Base-by-base conservation (phyloP, 2,888 invertebrate species). In the Rotaria sp. region DNA sequence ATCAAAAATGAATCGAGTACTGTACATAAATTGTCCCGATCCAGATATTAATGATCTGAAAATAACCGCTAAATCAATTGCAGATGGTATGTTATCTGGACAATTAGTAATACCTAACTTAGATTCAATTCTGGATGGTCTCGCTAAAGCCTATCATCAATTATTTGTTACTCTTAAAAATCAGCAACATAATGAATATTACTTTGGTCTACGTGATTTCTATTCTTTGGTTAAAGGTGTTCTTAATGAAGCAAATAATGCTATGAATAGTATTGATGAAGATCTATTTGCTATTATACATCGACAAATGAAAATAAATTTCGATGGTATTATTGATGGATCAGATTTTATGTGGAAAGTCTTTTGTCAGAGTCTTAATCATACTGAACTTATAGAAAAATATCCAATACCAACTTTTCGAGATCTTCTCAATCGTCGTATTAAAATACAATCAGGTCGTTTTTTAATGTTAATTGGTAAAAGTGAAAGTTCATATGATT, bases 1-100 rank as follows among this genome's bases (percentile, higher is more conserved):
- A 35, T 90, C 90, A 67, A 90, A 90, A 88, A 90, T 90, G 90
- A 90, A 90, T 88, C 87, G 90, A 87, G 90, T 35, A 11, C 26
- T 45, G 8, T 80, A 80, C n/a, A 13, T 80, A 26, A 26, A 10
- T 38, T 80, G 80, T 45, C 80, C 80, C 15, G 80, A 80, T n/a
- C 80, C 80, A 11, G 45, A 45, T 4, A 45, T 80, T 26, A 4
- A 7, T 5, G 80, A 80, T 45, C n/a, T 67, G 30, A 67, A n/a
- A 67, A 67, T 67, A 15, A 67, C 67, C 30, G 59, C 59, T n/a
- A 59, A 59, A n/a, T 59, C 59, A 30, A 50, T 50, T 50, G 67
- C 67, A 30, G 67, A 30, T 67, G 35, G 35, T 18, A 50, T 50
- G 50, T 15, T 5, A 18, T 15, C 13, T 50, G 50, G 15, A 50